Evolutionary conservation across 2,113 vertebrate species (phyloP).

Genomic region (Siphamia tubifer): DNA sequence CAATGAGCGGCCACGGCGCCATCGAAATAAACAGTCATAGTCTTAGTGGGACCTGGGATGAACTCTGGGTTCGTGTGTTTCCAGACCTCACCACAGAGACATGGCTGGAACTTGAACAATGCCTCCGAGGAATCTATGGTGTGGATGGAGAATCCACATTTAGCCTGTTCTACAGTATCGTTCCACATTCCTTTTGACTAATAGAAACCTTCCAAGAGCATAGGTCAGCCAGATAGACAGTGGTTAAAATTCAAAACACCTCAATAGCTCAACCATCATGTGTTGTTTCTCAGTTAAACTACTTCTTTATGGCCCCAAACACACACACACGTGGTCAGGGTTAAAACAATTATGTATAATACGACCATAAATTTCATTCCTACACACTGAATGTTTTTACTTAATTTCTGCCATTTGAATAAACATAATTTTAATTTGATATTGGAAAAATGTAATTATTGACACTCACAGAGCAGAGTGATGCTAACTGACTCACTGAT

Average conservation of each 20-base stretch:
- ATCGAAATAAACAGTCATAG: not conserved
- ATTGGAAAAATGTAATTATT: not conserved
- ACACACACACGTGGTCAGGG: not conserved
- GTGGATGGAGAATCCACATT: conserved; percentile 61
- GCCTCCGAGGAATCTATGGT: conserved; percentile 56
- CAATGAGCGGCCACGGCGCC: not conserved
- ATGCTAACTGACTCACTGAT: not conserved
- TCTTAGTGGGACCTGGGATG: not conserved
- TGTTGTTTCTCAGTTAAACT: conserved; percentile 1
- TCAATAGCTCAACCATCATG: conserved; percentile 17
- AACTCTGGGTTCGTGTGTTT: conserved; percentile 23
- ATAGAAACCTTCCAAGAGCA: conserved; percentile 28
- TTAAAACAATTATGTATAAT: not conserved
- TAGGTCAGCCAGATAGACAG: conserved; percentile 23
- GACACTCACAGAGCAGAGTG: not conserved
- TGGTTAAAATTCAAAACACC: not conserved
- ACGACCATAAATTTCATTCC: not conserved
- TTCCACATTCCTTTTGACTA: conserved; percentile 53
- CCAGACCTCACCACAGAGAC: conserved; percentile 42
- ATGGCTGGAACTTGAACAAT: conserved; percentile 59
- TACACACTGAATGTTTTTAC: not conserved
- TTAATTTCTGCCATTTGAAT: not conserved
- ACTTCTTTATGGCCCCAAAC: not conserved
- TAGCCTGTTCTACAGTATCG: conserved; percentile 39
- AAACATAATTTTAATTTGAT: not conserved